Conservation (phyloP, 2,797 vertebrate genomes). For the Clamator glandarius region DNA sequence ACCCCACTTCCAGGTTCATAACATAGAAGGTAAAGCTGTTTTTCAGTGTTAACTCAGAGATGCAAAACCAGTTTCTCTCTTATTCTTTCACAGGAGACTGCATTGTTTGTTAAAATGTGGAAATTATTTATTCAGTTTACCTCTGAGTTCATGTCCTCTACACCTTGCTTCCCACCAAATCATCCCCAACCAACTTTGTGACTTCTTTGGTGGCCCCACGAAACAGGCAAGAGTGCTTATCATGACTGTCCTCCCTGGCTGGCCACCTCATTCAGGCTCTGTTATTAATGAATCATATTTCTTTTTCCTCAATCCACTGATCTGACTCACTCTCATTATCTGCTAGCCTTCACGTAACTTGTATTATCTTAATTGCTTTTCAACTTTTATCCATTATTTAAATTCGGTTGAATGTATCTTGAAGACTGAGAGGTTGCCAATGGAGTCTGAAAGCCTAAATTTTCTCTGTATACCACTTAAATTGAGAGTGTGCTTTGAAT, state of each 20-base stretch:
- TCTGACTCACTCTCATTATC: not conserved
- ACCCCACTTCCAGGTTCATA: not conserved
- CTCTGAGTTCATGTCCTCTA: not conserved
- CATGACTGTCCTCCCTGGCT: not conserved
- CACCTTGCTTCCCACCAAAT: not conserved
- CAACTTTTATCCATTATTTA: not conserved
- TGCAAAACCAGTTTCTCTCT: not conserved
- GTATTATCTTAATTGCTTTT: not conserved
- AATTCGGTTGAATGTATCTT: not conserved
- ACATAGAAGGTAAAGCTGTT: not conserved
- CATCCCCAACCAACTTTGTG: fast-evolving
- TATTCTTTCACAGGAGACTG: not conserved
- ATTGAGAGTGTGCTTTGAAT: not conserved
- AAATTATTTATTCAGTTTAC: not conserved
- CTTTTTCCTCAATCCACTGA: not conserved
- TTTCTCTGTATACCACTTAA: not conserved
- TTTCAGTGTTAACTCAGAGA: not conserved
- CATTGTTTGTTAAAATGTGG: not conserved
- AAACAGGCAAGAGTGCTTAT: not conserved
- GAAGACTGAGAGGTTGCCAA: not conserved
- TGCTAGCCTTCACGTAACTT: not conserved
- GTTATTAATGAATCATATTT: not conserved
- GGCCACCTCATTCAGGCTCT: not conserved
- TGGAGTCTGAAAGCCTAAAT: not conserved
- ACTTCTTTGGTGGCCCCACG: not conserved